Evolutionary conservation across 2,113 vertebrate species (phyloP), one percentile per base, ranked within the genome.

Genomic region (Zingel zingel): DNA sequence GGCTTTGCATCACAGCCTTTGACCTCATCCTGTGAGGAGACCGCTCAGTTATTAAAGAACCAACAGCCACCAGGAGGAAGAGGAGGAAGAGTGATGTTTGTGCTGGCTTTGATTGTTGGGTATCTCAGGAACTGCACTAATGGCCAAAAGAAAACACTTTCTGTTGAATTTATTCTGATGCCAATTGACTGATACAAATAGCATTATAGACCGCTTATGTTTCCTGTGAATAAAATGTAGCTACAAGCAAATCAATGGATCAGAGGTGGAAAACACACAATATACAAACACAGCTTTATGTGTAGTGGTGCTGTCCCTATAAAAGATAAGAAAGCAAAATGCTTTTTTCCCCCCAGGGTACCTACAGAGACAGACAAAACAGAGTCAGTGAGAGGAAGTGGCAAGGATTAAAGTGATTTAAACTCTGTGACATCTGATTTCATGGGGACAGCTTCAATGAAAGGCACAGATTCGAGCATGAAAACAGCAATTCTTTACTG

Each of bases 401-500:
- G 75, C 79, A 50, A 76, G 72, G 73, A 84, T 86, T 77, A 59
- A 74, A 86, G 86, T 88, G 86, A 90, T 91, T 86, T 86, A 77
- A 91, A 87, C 36, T 36, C 62, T 51, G 83, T 89, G 91, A 92
- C 84, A 89, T 90, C 86, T 86, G 81, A 90, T 89, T 94, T 94
- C 88, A 92, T 69, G 86, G 83, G 75, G 90, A 89, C 73, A 85
- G 83, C 67, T 83, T 83, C 91, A 88, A 77, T 90, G 85, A 92
- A 92, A 70, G 69, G 76, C 84, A 47, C 74, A 73, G 81, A 61
- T 33, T 71, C 27, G 18, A 71, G 71, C 70, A 85, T 93, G 74
- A 94, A 95, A 94, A 89, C 88, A 82, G 56, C 30, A 25, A 93
- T 95, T 93, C 89, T 93, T 89, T 84, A 30, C 80, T 89, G 87